phyloP scores from a whole-genome alignment of 2,888 invertebrate species.

The Yponomeuta sedellus region DNA sequence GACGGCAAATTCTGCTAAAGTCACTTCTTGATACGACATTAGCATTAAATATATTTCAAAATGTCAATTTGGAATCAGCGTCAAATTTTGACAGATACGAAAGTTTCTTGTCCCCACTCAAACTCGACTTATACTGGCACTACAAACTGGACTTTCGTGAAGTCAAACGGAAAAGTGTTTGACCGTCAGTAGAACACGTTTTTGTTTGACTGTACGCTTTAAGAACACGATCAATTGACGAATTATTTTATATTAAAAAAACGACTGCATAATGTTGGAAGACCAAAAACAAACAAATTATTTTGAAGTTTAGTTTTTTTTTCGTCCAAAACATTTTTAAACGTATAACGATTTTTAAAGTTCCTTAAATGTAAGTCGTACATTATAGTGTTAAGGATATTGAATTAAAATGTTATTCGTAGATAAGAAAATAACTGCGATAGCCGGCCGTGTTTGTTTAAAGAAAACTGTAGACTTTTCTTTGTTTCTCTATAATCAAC shows the following conservation, averaged over 20 bases:
- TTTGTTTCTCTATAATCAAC: constrained; percentile 2
- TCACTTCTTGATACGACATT: no score
- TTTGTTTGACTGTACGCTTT: not conserved
- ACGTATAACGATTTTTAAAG: constrained; percentile 20
- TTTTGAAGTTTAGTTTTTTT: constrained; percentile 18
- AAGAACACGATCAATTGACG: not conserved
- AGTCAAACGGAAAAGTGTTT: not conserved
- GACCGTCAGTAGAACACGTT: not conserved
- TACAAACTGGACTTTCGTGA: not conserved
- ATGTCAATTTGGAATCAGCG: no score
- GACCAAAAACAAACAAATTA: not conserved
- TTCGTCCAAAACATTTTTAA: constrained; percentile 61
- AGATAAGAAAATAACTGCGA: constrained; percentile 23
- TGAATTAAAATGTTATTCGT: constrained; percentile 40
- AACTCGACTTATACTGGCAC: not conserved
- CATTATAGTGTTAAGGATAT: constrained; percentile 17
- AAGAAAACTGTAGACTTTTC: not conserved
- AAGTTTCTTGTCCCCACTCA: not conserved
- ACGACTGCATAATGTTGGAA: not conserved
- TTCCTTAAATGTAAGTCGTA: constrained; percentile 27
- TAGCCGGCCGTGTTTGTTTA: constrained; percentile 6
- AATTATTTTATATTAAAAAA: not conserved
- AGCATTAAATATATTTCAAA: no score
- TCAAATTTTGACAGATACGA: not conserved
- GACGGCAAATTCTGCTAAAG: no score